phyloP scores from a whole-genome alignment of 2,888 invertebrate genomes.

The Xanthorhoe spadicearia region DNA sequence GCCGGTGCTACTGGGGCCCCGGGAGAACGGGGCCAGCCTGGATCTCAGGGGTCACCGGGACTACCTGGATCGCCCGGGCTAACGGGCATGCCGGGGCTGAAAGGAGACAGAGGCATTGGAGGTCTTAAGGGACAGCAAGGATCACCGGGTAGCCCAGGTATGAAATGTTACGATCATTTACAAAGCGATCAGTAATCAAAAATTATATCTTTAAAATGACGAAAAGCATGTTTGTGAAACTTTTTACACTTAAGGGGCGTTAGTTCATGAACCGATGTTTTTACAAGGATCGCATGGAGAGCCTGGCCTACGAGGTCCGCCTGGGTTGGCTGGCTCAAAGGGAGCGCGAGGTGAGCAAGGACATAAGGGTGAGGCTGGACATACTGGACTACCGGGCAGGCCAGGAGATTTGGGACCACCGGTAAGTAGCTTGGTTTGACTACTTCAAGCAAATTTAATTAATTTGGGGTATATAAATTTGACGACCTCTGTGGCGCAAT shows the following conservation, averaged over 20 bases:
- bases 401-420: constrained; percentile 90
- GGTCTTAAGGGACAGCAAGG: constrained; percentile 92
- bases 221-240: too few relatives aligned
- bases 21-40: constrained; percentile 90
- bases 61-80: constrained; percentile 88
- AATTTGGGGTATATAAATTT: background rate
- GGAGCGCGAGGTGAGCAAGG: constrained; percentile 91
- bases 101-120: constrained; percentile 89
- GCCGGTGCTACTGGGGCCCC: constrained; percentile 89
- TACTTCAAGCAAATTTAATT: too few relatives aligned
- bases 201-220: too few relatives aligned
- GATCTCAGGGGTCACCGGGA: constrained; percentile 88
- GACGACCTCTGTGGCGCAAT: too few relatives aligned
- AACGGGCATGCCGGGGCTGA: constrained; percentile 88
- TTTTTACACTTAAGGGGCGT: too few relatives aligned
- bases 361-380: constrained; percentile 89
- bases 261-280: background rate
- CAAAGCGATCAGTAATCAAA: too few relatives aligned
- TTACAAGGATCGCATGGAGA: constrained; percentile 86
- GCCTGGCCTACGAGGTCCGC: constrained; percentile 85
- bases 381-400: constrained; percentile 90
- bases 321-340: constrained; percentile 88
- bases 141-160: constrained; percentile 85
- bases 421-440: constrained; percentile 66
- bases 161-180: background rate